Evolutionary conservation across 2,113 vertebrate species (phyloP).

Genomic region (Dicaeum eximium): DNA sequence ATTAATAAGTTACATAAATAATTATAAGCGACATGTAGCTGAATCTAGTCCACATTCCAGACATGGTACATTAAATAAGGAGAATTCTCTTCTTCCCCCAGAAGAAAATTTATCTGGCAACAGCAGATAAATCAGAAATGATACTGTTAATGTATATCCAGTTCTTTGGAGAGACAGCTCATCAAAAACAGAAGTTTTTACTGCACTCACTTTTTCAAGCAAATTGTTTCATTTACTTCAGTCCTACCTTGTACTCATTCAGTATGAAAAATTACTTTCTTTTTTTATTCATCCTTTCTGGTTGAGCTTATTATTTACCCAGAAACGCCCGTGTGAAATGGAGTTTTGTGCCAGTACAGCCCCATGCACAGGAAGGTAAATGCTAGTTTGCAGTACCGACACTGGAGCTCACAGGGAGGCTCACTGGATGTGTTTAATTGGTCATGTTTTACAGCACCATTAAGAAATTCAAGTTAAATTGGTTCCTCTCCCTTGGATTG

Average conservation of each 20-base stretch:
- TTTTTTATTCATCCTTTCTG: not conserved
- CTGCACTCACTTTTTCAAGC: conserved; percentile 7
- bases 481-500: not conserved
- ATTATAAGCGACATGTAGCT: conserved; percentile 62
- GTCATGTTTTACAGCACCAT: not conserved
- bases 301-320: not conserved
- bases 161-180: conserved; percentile 21
- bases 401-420: not conserved
- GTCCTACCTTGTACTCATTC: not conserved
- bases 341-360: not conserved
- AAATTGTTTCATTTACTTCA: conserved; percentile 22
- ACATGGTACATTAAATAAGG: conserved; percentile 67
- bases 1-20: conserved; percentile 72
- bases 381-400: not conserved
- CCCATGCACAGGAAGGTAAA: not conserved
- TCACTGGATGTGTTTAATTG: not conserved
- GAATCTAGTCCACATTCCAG: conserved; percentile 66
- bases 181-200: conserved; percentile 52
- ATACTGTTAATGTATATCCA: conserved; percentile 27
- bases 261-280: not conserved
- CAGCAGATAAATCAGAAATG: conserved; percentile 63
- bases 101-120: conserved; percentile 58
- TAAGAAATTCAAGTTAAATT: not conserved
- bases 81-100: conserved; percentile 55
- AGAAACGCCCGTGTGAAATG: not conserved